These are phyloP conservation scores for Folsomia manolachei DNA, from an alignment of 2,888 invertebrate genomes.

Conservation along the genomic window DNA sequence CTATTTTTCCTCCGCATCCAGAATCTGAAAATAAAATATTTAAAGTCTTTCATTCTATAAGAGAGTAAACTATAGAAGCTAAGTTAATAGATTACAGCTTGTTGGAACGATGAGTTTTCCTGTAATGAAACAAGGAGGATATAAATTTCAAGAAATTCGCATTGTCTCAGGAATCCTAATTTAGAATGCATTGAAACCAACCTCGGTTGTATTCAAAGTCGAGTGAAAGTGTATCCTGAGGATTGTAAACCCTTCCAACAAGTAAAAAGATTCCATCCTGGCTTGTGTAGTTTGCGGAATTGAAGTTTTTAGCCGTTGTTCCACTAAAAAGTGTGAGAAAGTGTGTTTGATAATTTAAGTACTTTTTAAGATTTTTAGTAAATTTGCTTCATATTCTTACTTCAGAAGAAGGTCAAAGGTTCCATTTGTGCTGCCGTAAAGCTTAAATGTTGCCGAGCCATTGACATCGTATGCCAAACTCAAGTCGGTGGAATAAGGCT, in stretches of 20 bases:
- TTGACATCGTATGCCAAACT: not conserved
- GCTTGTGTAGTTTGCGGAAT: not conserved
- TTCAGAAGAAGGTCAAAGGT: not conserved
- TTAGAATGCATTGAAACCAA: too few relatives aligned
- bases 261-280: not conserved
- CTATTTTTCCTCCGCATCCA: not conserved
- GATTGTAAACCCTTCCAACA: not conserved
- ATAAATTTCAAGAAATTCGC: too few relatives aligned
- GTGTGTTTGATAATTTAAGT: too few relatives aligned
- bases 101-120: not conserved
- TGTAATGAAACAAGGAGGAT: too few relatives aligned
- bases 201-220: not conserved
- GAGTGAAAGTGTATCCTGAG: not conserved
- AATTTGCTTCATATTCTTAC: not conserved
- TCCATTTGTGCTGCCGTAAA: not conserved
- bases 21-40: not conserved
- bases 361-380: too few relatives aligned
- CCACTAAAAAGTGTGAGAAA: too few relatives aligned
- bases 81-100: not conserved
- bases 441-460: not conserved
- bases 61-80: too few relatives aligned
- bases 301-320: not conserved
- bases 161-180: too few relatives aligned
- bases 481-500: not conserved
- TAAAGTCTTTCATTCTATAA: too few relatives aligned